phyloP scores from a whole-genome alignment of 2,888 invertebrate species.

The Leptinotarsa rubiginosa region DNA sequence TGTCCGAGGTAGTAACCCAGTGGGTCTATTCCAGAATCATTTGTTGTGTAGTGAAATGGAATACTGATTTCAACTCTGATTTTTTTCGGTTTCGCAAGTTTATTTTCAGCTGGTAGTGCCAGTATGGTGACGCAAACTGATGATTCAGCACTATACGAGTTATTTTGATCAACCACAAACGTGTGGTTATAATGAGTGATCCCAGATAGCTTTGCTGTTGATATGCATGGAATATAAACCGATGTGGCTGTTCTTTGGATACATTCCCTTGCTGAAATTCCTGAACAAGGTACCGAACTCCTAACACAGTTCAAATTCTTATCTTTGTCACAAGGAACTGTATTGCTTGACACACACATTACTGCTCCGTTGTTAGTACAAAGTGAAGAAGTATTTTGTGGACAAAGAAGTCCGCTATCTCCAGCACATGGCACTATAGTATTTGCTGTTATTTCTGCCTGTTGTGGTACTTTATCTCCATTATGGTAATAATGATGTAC shows the following conservation, averaged over 20 bases:
- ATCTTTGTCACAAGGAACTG: conserved; percentile 57
- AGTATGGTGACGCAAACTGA: conserved; percentile 30
- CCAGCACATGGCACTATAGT: conserved; percentile 60
- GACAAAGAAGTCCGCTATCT: conserved; percentile 60
- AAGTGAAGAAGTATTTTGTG: conserved; percentile 60
- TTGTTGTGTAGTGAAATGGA: conserved; percentile 36
- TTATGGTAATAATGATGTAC: conserved; percentile 64
- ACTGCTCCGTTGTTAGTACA: conserved; percentile 63
- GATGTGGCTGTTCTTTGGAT: conserved; percentile 51
- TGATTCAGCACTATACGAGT: neutral
- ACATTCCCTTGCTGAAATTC: conserved; percentile 56
- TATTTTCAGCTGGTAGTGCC: conserved; percentile 30
- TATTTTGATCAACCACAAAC: conserved; percentile 40
- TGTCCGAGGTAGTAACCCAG: conserved; percentile 33
- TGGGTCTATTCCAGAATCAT: conserved; percentile 29
- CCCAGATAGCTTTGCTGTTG: conserved; percentile 55
- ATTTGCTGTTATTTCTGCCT: conserved; percentile 58
- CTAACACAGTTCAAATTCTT: conserved; percentile 57
- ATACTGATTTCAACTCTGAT: conserved; percentile 14
- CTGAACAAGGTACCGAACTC: conserved; percentile 59
- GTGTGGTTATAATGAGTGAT: conserved; percentile 54
- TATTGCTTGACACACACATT: conserved; percentile 61
- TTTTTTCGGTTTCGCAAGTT: conserved; percentile 29
- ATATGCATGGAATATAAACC: conserved; percentile 59
- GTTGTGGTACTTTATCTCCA: conserved; percentile 53